Conservation (phyloP, 2,888 invertebrate genomes). For the Dysmachus trigonus region DNA sequence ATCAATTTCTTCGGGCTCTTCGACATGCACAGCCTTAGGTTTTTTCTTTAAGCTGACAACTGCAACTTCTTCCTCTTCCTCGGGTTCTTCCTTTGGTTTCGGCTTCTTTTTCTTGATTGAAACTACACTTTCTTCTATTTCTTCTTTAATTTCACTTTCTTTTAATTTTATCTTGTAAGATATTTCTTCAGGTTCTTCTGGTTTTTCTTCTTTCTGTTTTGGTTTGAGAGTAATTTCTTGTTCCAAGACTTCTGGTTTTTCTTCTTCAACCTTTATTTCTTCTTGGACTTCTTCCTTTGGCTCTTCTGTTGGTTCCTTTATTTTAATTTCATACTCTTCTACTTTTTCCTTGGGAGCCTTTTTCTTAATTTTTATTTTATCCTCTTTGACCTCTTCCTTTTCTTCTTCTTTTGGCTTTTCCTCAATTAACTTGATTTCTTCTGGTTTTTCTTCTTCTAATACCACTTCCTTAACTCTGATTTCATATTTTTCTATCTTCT, state of each 20-base stretch:
- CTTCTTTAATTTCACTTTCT: neutral
- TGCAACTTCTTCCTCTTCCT: conserved; percentile 43
- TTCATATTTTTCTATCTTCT: conserved; percentile 45
- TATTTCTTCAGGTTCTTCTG: neutral
- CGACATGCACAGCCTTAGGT: neutral
- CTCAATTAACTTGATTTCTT: conserved; percentile 3
- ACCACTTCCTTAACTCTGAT: conserved; percentile 36
- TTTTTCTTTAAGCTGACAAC: conserved; percentile 49
- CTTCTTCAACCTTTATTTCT: neutral
- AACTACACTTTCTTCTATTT: neutral
- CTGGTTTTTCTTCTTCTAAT: neutral
- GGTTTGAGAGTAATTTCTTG: neutral
- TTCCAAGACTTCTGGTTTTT: conserved; percentile 29
- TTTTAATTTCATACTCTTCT: conserved; percentile 54
- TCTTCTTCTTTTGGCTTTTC: neutral
- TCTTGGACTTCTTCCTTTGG: neutral
- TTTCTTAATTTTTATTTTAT: conserved; percentile 45
- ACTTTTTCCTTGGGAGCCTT: conserved; percentile 52
- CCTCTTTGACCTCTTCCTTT: conserved; percentile 41
- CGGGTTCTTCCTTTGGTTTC: conserved; percentile 40
- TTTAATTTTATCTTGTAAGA: neutral
- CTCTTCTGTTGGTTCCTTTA: neutral
- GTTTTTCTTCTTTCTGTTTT: neutral
- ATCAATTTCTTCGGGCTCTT: conserved; percentile 36
- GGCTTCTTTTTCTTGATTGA: conserved; percentile 45